These are phyloP conservation scores for Coregonus sp. DNA, from an alignment of 2,797 vertebrate species.

Conservation along the genomic window DNA sequence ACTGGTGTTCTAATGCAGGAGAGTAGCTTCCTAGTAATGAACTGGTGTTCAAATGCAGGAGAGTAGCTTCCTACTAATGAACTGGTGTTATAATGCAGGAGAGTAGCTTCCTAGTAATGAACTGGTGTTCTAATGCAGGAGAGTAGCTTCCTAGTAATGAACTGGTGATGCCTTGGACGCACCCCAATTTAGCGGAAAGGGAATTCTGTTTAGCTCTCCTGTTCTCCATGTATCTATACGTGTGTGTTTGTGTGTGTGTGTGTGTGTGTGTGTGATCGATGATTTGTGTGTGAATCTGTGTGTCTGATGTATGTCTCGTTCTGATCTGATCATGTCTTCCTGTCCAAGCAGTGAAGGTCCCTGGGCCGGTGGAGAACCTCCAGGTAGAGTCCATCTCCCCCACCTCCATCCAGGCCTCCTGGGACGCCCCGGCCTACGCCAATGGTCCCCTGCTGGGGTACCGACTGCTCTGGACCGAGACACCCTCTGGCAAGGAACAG, in stretches of 20 bases:
- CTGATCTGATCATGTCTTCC: constrained; percentile 71
- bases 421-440: constrained; percentile 80
- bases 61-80: too few relatives aligned
- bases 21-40: too few relatives aligned
- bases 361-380: constrained; percentile 81
- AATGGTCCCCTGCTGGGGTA: constrained; percentile 83
- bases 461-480: constrained; percentile 80
- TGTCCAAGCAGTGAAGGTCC: constrained; percentile 68
- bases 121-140: too few relatives aligned
- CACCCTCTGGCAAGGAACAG: constrained; percentile 79
- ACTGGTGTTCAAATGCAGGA: too few relatives aligned
- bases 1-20: too few relatives aligned
- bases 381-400: constrained; percentile 76
- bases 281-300: not conserved
- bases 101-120: too few relatives aligned
- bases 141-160: too few relatives aligned
- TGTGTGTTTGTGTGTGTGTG: not conserved
- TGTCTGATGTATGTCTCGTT: not conserved
- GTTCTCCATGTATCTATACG: not conserved
- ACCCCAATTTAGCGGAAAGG: not conserved
- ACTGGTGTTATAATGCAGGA: too few relatives aligned
- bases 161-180: too few relatives aligned
- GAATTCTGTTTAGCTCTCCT: not conserved
- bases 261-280: not conserved
- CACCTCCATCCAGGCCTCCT: constrained; percentile 79